Percentiles rank a stretch among this genome's conserved stretches.
phyloP scores from a whole-genome alignment of 2,797 vertebrate genomes.

The Carduelis carduelis region DNA sequence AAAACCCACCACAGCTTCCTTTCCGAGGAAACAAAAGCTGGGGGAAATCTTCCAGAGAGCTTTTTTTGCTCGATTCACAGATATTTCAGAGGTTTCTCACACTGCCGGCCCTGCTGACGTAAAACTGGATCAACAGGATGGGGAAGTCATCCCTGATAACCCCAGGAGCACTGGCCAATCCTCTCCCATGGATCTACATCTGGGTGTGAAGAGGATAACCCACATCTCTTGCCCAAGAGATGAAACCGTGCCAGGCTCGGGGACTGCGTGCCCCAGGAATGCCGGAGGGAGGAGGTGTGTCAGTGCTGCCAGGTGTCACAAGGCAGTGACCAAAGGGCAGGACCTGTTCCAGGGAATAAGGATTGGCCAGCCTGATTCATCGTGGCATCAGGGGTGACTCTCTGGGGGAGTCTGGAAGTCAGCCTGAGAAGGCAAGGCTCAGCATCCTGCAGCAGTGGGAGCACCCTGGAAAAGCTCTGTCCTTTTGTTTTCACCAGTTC shows the following conservation, averaged over 20 bases:
- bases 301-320: not conserved
- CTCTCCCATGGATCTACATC: not conserved
- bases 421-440: not conserved
- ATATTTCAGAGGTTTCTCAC: not conserved
- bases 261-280: not conserved
- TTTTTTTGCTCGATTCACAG: not conserved
- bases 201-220: constrained; percentile 6
- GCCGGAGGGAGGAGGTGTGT: not conserved
- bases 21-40: not conserved
- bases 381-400: not conserved
- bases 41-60: accelerated
- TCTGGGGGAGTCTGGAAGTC: not conserved
- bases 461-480: not conserved
- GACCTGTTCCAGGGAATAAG: not conserved
- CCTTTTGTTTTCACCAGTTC: not conserved
- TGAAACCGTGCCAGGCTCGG: not conserved
- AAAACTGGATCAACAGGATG: constrained; percentile 7
- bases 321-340: not conserved
- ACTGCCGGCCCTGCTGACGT: not conserved
- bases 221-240: constrained; percentile 8
- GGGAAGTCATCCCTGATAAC: constrained; percentile 13
- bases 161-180: not conserved
- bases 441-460: not conserved
- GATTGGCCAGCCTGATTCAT: not conserved
- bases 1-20: not conserved